A percentile compares a stretch with the other conserved stretches of the same genome.
phyloP scores from a whole-genome alignment of 2,888 invertebrate genomes.

The Nematopogon swammerdamellus region DNA sequence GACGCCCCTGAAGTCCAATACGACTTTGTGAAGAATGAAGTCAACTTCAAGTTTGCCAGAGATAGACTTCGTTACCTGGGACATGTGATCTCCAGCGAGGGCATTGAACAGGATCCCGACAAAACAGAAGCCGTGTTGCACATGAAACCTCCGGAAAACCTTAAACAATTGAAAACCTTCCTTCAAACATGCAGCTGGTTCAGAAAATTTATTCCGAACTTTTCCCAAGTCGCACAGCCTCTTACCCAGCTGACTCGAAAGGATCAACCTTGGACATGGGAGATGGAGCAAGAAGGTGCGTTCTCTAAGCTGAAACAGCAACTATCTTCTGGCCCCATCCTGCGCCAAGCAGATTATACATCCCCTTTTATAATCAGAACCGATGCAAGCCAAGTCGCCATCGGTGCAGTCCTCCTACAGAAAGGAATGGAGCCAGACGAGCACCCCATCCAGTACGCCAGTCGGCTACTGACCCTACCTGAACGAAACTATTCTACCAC shows the following conservation, averaged over 20 bases:
- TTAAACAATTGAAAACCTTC: conserved; percentile 10
- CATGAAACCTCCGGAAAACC: conserved; percentile 3
- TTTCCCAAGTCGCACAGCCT: conserved; percentile 11
- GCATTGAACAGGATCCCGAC: conserved; percentile 2
- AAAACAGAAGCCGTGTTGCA: conserved; percentile 4
- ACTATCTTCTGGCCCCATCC: conserved; percentile 14
- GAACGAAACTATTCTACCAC: not conserved
- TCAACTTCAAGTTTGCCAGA: conserved; percentile 1
- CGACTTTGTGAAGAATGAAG: not conserved
- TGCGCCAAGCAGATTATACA: conserved; percentile 14
- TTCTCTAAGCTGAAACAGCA: conserved; percentile 11
- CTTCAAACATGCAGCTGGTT: conserved; percentile 11
- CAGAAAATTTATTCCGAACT: conserved; percentile 9
- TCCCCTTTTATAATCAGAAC: conserved; percentile 11
- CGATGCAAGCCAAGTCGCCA: conserved; percentile 12
- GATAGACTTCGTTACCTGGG: conserved; percentile 5
- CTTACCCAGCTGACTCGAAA: conserved; percentile 13
- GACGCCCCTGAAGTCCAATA: not conserved
- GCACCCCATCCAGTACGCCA: not conserved
- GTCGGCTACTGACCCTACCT: not conserved
- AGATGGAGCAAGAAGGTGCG: conserved; percentile 7
- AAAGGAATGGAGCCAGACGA: conserved; percentile 9
- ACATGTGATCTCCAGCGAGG: conserved; percentile 5
- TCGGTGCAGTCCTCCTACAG: conserved; percentile 9
- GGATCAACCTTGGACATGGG: conserved; percentile 11